Conservation (phyloP, 2,113 vertebrate genomes). For the Dinomys branickii region DNA sequence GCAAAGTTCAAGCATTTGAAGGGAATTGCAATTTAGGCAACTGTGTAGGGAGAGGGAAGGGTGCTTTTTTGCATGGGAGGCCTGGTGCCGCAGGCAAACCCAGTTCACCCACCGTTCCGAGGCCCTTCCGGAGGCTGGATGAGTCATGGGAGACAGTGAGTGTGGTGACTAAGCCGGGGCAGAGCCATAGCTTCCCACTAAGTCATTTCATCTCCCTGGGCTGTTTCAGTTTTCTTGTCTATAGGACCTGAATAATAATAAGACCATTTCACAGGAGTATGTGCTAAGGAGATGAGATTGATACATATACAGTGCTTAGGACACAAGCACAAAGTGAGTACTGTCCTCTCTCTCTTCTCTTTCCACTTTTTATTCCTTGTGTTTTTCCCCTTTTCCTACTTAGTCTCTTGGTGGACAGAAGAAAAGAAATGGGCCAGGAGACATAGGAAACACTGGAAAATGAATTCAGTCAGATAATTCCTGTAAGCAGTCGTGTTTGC, state of each 20-base stretch:
- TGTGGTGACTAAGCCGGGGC: too few species aligned
- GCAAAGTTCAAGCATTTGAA: neutral
- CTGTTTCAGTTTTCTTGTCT: neutral
- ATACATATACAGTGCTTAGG: neutral
- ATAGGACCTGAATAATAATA: neutral
- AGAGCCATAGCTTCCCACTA: neutral
- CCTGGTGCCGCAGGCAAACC: neutral
- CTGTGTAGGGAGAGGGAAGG: neutral
- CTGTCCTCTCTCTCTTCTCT: neutral
- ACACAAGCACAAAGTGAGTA: neutral
- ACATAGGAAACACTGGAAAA: neutral
- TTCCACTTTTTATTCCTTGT: neutral
- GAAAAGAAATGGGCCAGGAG: neutral
- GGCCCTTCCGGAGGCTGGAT: neutral
- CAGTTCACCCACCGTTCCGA: neutral
- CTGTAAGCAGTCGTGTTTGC: neutral
- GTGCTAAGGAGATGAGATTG: neutral
- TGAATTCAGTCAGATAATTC: neutral
- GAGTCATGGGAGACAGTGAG: neutral
- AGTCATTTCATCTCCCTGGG: neutral
- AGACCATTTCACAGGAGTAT: neutral
- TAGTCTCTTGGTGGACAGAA: neutral
- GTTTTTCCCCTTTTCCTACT: neutral
- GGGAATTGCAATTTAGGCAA: neutral
- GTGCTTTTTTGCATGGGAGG: neutral